Evolutionary conservation across 2,888 invertebrate species (phyloP), one percentile per base, ranked within the genome.

Genomic region (Leptinotarsa tumamoca): DNA sequence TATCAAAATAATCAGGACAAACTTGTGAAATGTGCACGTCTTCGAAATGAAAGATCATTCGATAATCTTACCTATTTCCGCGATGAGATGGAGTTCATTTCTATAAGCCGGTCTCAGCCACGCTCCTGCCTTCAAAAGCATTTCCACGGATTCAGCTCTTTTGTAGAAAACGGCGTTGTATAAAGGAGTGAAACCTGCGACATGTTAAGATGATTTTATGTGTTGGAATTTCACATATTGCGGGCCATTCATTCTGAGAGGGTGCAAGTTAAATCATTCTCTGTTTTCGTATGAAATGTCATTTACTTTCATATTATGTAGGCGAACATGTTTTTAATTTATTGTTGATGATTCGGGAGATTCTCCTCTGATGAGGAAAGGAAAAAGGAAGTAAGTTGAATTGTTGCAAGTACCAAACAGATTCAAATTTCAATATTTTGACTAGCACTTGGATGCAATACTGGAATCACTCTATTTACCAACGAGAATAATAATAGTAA

Each of bases 81-180:
- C 88, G 4, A 89, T 88, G 18, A 87, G 84, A 78, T 89, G 89
- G 54, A 89, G 81, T 73, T 88, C 86, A 52, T 88, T 88, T 78
- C 86, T 87, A 73, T 85, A 84, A 51, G 84, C 81, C 21, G 83
- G 82, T 43, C 82, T 83, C 51, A 87, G 78, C 81, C 83, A 84
- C 3, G 89, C 89, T 33, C 87, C 87, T 23, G 84, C 85, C 67
- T 86, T 82, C 68, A 90, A 78, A 52, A 89, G 83, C 74, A 79
- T 84, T 77, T 82, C 81, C 10, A 87, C 85, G 10, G 88, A 85
- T 67, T 82, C 76, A 18, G 83, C 67, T 79, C 87, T 87, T 68
- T 86, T 85, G 52, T 89, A 80, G 68, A 83, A 84, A n/a, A 87
- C 87, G 4, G 89, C 88, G 73, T 88, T 87, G 69, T 87, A 87